Conservation (phyloP, 2,888 invertebrate genomes). For the Daptonema setosum region DNA sequence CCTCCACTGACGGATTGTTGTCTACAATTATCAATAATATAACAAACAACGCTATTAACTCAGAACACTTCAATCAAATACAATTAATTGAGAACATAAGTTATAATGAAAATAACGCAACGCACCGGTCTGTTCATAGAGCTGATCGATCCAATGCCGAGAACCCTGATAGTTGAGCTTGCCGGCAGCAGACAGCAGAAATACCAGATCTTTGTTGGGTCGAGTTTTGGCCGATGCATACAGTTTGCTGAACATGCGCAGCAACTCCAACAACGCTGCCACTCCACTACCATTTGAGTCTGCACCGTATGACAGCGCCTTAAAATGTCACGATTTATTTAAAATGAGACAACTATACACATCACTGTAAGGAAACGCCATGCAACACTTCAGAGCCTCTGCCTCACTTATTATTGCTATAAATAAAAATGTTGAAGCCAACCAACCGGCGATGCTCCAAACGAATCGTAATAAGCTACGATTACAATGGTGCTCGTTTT, state of each 20-base stretch:
- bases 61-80: too few relatives aligned
- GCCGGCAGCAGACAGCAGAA: constrained; percentile 69
- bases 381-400: too few relatives aligned
- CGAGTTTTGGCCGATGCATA: constrained; percentile 27
- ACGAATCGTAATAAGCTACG: constrained; percentile 77
- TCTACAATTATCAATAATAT: neutral
- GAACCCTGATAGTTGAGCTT: constrained; percentile 80
- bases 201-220: constrained; percentile 41
- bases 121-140: constrained; percentile 26
- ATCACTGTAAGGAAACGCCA: too few relatives aligned
- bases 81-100: too few relatives aligned
- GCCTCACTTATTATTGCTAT: too few relatives aligned
- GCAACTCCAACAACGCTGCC: constrained; percentile 61
- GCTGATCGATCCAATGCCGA: constrained; percentile 84
- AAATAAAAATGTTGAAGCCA: too few relatives aligned
- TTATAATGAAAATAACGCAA: neutral
- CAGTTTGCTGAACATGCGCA: constrained; percentile 62
- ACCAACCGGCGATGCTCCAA: constrained; percentile 69
- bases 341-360: too few relatives aligned
- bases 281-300: constrained; percentile 83
- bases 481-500: constrained; percentile 65
- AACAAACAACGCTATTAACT: too few relatives aligned
- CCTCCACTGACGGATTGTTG: constrained; percentile 25
- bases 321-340: constrained; percentile 3
- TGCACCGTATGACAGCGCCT: constrained; percentile 66